Percentiles rank a stretch among this genome's conserved stretches.
phyloP scores from a whole-genome alignment of 2,888 invertebrate species.

The Cephus runcator region DNA sequence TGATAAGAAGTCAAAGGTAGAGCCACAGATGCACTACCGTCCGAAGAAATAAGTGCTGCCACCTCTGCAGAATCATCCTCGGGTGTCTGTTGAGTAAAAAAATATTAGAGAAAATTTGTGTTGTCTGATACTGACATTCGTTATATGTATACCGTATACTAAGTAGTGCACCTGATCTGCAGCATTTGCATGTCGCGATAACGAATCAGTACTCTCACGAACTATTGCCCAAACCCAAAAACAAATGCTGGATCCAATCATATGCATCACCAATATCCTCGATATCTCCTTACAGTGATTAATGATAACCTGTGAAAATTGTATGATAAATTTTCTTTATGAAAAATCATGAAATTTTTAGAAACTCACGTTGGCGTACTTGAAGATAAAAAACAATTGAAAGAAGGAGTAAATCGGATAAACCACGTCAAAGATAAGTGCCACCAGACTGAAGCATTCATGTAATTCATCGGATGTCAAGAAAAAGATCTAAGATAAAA shows the following conservation, averaged over 20 bases:
- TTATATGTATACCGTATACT: background rate
- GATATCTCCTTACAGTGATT: constrained; percentile 71
- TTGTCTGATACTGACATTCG: background rate
- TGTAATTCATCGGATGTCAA: constrained; percentile 68
- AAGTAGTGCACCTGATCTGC: constrained; percentile 35
- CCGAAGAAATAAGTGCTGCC: constrained; percentile 22
- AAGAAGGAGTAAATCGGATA: constrained; percentile 80
- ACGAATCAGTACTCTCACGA: constrained; percentile 77
- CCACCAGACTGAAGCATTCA: constrained; percentile 72
- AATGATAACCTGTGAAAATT: constrained; percentile 69
- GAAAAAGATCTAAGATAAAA: constrained; percentile 70
- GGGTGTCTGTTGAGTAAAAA: background rate
- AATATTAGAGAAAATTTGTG: background rate
- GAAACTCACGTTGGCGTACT: constrained; percentile 80
- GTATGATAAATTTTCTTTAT: background rate
- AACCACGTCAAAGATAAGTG: constrained; percentile 74
- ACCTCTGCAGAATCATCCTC: constrained; percentile 11
- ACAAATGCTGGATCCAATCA: constrained; percentile 81
- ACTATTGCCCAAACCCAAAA: constrained; percentile 84
- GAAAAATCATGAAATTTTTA: background rate
- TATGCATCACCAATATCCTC: constrained; percentile 82
- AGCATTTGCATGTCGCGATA: constrained; percentile 65
- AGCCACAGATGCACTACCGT: constrained; percentile 42
- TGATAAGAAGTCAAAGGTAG: constrained; percentile 54
- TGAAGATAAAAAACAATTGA: constrained; percentile 83